A percentile compares a stretch with the other conserved stretches of the same genome.
These are phyloP conservation scores for Drosophila sturtevanti DNA, from an alignment of 1,140 invertebrate species.

Conservation along the genomic window DNA sequence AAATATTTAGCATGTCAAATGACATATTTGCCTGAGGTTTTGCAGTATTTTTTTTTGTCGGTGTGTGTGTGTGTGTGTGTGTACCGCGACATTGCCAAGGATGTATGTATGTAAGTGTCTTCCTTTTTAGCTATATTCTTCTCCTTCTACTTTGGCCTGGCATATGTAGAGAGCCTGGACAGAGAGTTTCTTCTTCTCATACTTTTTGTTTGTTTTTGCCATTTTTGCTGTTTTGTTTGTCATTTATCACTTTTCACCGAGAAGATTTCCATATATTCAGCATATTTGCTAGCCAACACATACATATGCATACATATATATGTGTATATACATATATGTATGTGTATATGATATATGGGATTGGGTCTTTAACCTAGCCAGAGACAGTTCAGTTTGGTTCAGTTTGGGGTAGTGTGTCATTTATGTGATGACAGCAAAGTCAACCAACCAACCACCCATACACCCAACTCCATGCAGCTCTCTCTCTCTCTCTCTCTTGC, in stretches of 20 bases:
- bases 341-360: slow-evolving; percentile 67
- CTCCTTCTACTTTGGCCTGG: slow-evolving; percentile 14
- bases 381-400: slow-evolving; percentile 8
- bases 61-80: slow-evolving; percentile 19
- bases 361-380: slow-evolving; percentile 63
- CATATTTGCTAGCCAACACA: slow-evolving; percentile 60
- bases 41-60: slow-evolving; percentile 9
- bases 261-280: slow-evolving; percentile 76
- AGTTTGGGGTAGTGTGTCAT: slow-evolving; percentile 58
- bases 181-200: slow-evolving; percentile 30
- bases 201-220: slow-evolving; percentile 21
- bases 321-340: no score
- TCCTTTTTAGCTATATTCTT: slow-evolving; percentile 18
- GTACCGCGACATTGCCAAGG: slow-evolving; percentile 39
- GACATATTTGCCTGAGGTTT: slow-evolving; percentile 68
- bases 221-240: slow-evolving; percentile 72
- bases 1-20: slow-evolving; percentile 81
- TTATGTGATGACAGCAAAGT: slow-evolving; percentile 58
- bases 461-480: background rate
- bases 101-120: slow-evolving; percentile 50
- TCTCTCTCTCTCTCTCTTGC: slow-evolving; percentile 2
- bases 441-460: slow-evolving; percentile 14
- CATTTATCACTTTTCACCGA: slow-evolving; percentile 66
- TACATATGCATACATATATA: no score
- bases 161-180: slow-evolving; percentile 47